phyloP scores from a whole-genome alignment of 2,113 vertebrate species.

The Elachura formosa region DNA sequence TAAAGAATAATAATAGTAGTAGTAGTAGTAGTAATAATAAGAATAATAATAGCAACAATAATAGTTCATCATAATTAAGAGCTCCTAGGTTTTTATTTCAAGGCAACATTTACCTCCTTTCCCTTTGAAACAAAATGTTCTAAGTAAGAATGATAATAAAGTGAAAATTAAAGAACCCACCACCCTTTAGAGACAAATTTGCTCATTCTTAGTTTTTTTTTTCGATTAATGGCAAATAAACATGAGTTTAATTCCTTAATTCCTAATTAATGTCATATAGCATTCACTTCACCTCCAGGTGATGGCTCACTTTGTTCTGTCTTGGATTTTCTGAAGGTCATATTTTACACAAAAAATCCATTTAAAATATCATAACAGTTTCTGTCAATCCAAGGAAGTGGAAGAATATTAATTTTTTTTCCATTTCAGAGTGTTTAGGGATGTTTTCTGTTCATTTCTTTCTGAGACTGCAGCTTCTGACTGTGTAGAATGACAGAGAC shows the following conservation, averaged over 20 bases:
- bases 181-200: background rate
- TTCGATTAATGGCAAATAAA: background rate
- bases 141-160: background rate
- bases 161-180: background rate
- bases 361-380: background rate
- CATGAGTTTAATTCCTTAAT: background rate
- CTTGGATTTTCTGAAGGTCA: background rate
- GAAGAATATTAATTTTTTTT: rapidly evolving
- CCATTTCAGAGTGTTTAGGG: background rate
- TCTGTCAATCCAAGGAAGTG: background rate
- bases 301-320: background rate
- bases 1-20: no score
- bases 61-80: background rate
- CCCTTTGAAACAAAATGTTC: background rate
- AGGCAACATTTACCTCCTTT: background rate
- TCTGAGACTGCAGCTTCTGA: background rate
- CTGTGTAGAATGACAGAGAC: background rate
- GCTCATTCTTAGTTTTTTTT: background rate
- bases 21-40: background rate
- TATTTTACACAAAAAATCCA: background rate
- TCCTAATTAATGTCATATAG: background rate
- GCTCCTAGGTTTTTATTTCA: background rate
- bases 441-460: background rate
- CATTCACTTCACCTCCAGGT: background rate
- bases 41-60: no score